Conservation (phyloP, 2,888 invertebrate species). For the Ecliptopera silaceata region DNA sequence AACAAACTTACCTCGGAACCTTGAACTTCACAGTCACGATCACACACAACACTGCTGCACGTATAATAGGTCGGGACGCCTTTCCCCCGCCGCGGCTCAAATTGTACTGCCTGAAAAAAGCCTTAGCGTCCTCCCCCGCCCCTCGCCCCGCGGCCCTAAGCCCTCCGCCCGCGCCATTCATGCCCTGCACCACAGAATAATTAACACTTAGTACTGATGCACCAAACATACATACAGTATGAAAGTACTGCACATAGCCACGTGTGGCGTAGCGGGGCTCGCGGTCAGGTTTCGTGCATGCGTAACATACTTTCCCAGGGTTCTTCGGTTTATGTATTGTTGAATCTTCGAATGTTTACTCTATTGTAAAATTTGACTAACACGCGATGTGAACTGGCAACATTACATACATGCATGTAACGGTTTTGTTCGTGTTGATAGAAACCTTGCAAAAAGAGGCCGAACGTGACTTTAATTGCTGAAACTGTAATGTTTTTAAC, state of each 20-base stretch:
- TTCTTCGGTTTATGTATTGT: constrained; percentile 38
- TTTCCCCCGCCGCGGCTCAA: constrained; percentile 59
- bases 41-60: constrained; percentile 19
- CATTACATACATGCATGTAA: constrained; percentile 4
- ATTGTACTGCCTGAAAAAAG: constrained; percentile 80
- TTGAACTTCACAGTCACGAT: constrained; percentile 34
- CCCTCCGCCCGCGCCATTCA: constrained; percentile 45
- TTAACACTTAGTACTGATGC: constrained; percentile 2
- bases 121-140: constrained; percentile 62
- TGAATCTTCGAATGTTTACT: constrained; percentile 29
- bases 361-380: constrained; percentile 21
- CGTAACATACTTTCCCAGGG: constrained; percentile 73
- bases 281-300: constrained; percentile 64
- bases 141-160: constrained; percentile 44
- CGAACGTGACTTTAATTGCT: constrained; percentile 18
- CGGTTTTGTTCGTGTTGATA: constrained; percentile 1
- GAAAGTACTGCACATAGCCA: constrained; percentile 57
- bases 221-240: not conserved
- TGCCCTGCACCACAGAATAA: constrained; percentile 40
- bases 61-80: constrained; percentile 48
- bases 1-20: constrained; percentile 31
- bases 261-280: constrained; percentile 67
- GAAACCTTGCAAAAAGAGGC: constrained; percentile 7
- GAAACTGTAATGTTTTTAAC: not conserved
- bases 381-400: constrained; percentile 27